Evolutionary conservation across 1,140 invertebrate species (phyloP), one percentile per base, ranked within the genome.

Genomic region (Calosoma granatense): DNA sequence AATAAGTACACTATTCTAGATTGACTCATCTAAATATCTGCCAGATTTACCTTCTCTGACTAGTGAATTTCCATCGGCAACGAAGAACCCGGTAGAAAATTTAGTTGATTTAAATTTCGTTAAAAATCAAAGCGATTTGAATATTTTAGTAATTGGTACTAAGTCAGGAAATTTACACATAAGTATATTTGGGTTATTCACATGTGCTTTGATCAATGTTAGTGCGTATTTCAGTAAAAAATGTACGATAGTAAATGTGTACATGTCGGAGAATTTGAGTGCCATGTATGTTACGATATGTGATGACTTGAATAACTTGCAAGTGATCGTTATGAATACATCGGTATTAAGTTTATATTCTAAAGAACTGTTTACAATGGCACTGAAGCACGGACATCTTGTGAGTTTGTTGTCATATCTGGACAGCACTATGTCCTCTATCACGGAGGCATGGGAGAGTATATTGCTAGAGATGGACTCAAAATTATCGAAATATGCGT

Each of bases 381-480:
- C 87, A 12, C 74, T 80, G 4, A 87, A 87, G 67, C 84, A 88
- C 73, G 81, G 82, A 6, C 79, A 88, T 64, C 78, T 91, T 12
- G 68, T 78, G 12, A 72, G 64, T 26, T 59, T 86, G 4, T 67
- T 85, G 47, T 81, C 81, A 64, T 87, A 91, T 68, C 76, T 91
- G 21, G 82, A 82, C 26, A 81, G 84, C 62, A 88, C 88, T 1
- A 84, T 92, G 68, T 81, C 81, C 61, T 86, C 88, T n/a, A 88
- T 96, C 64, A 86, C 82, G 47, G 93, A 96, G 75, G 88, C 91
- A 0, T 97, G 92, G 91, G 94, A 97, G 74, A 92, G 91, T 59
- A 93, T 96, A 64, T 76, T 97, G 14, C 68, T 94, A 20, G 94
- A 97, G 77, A 91, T 97, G 81, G 93, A 97, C 71, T 85, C 88